These are phyloP conservation scores for Halcyon badia DNA, from an alignment of 2,797 vertebrate species.

Conservation along the genomic window DNA sequence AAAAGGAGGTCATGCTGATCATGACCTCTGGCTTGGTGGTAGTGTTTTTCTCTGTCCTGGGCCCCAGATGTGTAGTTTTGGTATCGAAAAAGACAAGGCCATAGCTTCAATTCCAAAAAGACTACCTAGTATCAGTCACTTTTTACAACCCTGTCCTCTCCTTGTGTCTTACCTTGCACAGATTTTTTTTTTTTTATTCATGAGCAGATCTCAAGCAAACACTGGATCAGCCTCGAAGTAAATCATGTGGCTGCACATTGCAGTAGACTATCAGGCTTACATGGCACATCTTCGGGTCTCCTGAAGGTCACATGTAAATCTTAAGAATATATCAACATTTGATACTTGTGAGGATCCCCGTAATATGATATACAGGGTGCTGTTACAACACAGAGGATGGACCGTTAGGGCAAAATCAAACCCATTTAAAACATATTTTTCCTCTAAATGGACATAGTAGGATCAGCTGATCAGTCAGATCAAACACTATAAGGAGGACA, in stretches of 20 bases:
- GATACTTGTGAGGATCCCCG: background rate
- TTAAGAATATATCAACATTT: background rate
- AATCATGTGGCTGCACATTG: background rate
- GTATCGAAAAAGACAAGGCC: background rate
- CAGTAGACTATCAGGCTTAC: background rate
- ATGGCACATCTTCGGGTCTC: background rate
- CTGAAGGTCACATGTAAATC: background rate
- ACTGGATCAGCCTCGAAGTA: background rate
- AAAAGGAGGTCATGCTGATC: fast-evolving
- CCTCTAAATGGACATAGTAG: background rate
- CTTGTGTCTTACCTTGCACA: background rate
- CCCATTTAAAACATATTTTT: background rate
- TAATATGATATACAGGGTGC: background rate
- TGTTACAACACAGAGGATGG: background rate
- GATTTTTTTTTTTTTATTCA: background rate
- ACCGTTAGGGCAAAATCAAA: fast-evolving
- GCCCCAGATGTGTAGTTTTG: background rate
- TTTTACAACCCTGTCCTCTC: background rate
- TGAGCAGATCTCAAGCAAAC: background rate
- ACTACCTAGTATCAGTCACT: too few species aligned
- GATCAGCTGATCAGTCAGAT: background rate
- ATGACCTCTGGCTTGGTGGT: background rate
- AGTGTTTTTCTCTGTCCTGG: background rate
- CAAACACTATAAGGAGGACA: background rate
- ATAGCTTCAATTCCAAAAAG: background rate